These are phyloP conservation scores for Mola mola DNA, from an alignment of 2,113 vertebrate species.

Conservation along the genomic window DNA sequence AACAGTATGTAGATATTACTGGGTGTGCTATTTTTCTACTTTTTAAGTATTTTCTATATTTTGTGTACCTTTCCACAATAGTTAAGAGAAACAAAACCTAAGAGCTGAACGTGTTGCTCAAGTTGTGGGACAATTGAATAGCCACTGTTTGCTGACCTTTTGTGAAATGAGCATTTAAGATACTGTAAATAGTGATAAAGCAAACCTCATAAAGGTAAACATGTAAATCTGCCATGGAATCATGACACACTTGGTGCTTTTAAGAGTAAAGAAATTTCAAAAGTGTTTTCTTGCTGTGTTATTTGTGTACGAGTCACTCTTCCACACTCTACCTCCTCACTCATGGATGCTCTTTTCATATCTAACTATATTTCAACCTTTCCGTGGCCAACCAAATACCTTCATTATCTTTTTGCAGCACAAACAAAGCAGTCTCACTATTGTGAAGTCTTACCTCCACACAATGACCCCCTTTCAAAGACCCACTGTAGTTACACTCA, in stretches of 20 bases:
- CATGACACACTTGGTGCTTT: conserved; percentile 69
- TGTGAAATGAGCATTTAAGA: conserved; percentile 64
- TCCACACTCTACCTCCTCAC: conserved; percentile 18
- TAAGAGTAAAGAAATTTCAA: conserved; percentile 67
- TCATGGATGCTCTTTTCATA: conserved; percentile 46
- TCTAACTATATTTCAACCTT: conserved; percentile 59
- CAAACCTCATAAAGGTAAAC: conserved; percentile 46
- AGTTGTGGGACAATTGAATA: conserved; percentile 7
- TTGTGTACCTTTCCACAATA: conserved; percentile 55
- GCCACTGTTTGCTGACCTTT: conserved; percentile 34
- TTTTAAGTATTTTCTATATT: conserved; percentile 56
- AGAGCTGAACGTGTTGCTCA: conserved; percentile 40
- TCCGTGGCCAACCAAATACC: conserved; percentile 74
- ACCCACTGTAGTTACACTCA: conserved; percentile 80
- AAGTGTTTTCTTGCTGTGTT: conserved; percentile 37
- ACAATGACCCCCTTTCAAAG: conserved; percentile 84
- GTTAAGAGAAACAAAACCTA: conserved; percentile 39
- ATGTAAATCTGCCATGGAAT: conserved; percentile 53
- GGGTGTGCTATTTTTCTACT: conserved; percentile 77
- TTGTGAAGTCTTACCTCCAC: conserved; percentile 71
- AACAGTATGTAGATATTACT: conserved; percentile 69
- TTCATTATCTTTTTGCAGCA: conserved; percentile 81
- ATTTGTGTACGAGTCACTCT: neutral
- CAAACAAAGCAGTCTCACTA: conserved; percentile 82
- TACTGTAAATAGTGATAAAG: conserved; percentile 65